Base-by-base conservation (phyloP, 2,797 vertebrate species). In the Apogon talboti region DNA sequence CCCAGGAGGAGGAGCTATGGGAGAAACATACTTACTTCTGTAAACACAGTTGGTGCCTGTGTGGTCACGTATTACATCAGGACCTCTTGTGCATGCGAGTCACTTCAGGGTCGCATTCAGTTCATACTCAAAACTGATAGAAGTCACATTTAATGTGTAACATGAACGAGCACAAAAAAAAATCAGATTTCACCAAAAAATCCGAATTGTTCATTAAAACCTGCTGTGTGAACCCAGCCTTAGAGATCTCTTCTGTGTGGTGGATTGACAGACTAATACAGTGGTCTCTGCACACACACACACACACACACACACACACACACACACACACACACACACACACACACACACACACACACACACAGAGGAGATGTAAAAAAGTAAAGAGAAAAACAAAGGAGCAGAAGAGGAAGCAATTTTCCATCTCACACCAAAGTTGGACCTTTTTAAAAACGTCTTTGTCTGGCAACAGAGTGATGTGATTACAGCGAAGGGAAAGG, bases 341-440 rank as follows among this genome's bases (percentile, higher is more conserved):
- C 7, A 59, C 2, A 30, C 3, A 1, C 19, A 21, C 19, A 42
- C 37, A 42, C 12, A 58, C 11, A 50, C 1, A 33, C 8, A 58
- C 7, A 59, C 2, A 30, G 2, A 1, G 12, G 14, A 18, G 40
- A 53, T 40, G 12, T 18, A 33, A 14, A 56, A 33, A 52, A 52
- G 45, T 42, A 46, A 37, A 41, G 62, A 66, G 35, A 61, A 60
- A 33, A 59, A 46, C 14, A 62, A 1, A 9, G 8, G 7, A 51
- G 40, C 43, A 60, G 59, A 13, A 42, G 47, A 68, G 42, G 45
- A 42, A 48, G 60, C 35, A 1, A 33, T 74, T 72, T 77, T 74
- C 15, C 7, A 47, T 35, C 48, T 82, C 49, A 11, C 21, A 24
- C 28, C 57, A 74, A 73, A 68, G 72, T 58, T 63, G 62, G 51